Base-by-base conservation (phyloP, 1,140 invertebrate species). In the Drosophila miranda region DNA sequence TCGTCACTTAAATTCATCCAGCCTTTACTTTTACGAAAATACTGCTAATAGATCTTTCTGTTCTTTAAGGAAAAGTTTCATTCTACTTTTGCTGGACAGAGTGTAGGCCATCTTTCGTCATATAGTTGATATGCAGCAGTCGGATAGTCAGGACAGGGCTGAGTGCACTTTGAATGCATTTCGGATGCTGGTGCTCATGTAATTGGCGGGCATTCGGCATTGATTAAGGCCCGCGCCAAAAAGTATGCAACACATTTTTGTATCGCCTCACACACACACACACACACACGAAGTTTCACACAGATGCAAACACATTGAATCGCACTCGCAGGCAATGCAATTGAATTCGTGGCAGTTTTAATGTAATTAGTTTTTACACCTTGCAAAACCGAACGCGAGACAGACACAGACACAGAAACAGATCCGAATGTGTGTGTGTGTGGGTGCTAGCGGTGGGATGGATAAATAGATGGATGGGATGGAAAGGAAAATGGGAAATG, bases 331-430 rank as follows among this genome's bases (percentile, higher is more conserved):
- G 55, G 61, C 82, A 77, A 77, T 87, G 77, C 81, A 87, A 84
- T 84, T 87, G 81, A 84, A 84, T 86, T 84, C 82, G 81, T 84
- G 81, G 81, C 81, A 86, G 82, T 84, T 84, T 84, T 84, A 84
- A 84, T 84, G 82, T 84, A 84, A 84, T 84, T 84, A 86, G 81
- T 84, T 84, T 84, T 84, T 81, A 84, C 81, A 84, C 81, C 81
- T 84, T 87, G 77, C 81, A 66, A 70, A 69, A 80, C 73, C 71
- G 59, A 64, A 52, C 48, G 53, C 56, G 52, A 49, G 57, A 59
- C 61, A 41, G 51, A 43, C 42, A 52, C 26, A 57, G 26, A 46
- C 34, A 38, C 34, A 38, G 34, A 13, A 38, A 38, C 34, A 19
- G 56, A 69, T 63, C 56, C 51, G 55, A 75, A 68, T 51, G 69